Base-by-base conservation (phyloP, 2,888 invertebrate genomes). In the Pollenia labialis region DNA sequence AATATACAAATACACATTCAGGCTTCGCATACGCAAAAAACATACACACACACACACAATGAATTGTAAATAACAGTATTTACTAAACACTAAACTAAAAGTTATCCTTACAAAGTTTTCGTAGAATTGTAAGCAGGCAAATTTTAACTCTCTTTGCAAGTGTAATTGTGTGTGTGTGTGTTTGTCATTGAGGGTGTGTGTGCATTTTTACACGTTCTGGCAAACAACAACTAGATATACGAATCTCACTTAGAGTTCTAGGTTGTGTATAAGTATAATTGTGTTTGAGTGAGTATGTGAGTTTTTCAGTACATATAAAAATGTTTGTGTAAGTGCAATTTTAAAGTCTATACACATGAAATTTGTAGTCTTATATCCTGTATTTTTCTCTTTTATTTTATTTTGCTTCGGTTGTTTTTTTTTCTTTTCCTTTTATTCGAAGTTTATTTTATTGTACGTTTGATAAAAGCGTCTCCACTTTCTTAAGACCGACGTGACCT, bases 401-500 rank as follows among this genome's bases (percentile, higher is more conserved):
- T 42, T 42, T 44, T 71, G 12, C 32, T 32, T 32, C 32, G 6
- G 32, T 32, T 6, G 6, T 32, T 32, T 44, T 40, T 60, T 69
- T 48, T 60, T 32, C n/a, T 23, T 81, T 75, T 60, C 9, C 68
- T 46, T 62, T 69, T 32, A 32, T 32, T 32, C 32, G 32, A 32
- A 82, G 75, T 76, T 76, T 69, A 76, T 82, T 82, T 82, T 82
- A 69, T 82, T 82, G 82, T 76, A 76, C 69, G 46, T 74, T 66
- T 81, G 86, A 81, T 80, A 84, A 84, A 75, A 80, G 82, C 81
- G 85, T 85, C 87, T 86, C 86, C 83, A 88, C 87, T 88, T 87
- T 87, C 86, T 81, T 88, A 87, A 68, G 87, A 80, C 64, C 64
- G 83, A 88, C 88, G 88, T 88, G 88, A 88, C 87, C 85, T 77